Evolutionary conservation across 2,888 invertebrate species (phyloP).

Genomic region (Drosophila tanythrix): DNA sequence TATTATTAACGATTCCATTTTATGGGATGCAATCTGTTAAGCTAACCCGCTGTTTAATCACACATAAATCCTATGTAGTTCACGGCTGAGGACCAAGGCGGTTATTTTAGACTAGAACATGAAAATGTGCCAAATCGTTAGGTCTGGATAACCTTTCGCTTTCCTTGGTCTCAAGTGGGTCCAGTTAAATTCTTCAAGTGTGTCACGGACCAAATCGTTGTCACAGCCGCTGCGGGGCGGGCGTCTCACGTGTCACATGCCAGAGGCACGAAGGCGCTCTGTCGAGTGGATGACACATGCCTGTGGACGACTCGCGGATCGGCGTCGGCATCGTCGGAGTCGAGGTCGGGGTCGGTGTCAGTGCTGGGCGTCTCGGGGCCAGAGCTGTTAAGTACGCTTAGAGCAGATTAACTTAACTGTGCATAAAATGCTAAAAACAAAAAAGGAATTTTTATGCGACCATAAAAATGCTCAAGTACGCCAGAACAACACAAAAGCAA

Average conservation of each 20-base stretch:
- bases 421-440: constrained; percentile 73
- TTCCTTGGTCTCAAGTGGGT: constrained; percentile 57
- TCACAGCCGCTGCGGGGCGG: constrained; percentile 20
- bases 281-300: constrained; percentile 75
- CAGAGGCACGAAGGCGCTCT: constrained; percentile 31
- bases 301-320: constrained; percentile 40
- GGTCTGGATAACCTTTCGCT: constrained; percentile 27
- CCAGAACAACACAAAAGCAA: constrained; percentile 2
- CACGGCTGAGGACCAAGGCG: constrained; percentile 29
- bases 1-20: neutral
- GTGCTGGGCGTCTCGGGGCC: constrained; percentile 31
- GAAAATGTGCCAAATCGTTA: constrained; percentile 51
- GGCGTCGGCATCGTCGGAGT: constrained; percentile 11
- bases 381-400: constrained; percentile 71
- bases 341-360: constrained; percentile 17
- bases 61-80: neutral
- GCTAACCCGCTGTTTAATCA: neutral
- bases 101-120: constrained; percentile 8
- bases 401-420: constrained; percentile 78
- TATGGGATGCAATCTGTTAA: neutral
- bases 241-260: constrained; percentile 71
- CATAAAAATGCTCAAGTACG: constrained; percentile 72
- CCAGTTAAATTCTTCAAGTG: constrained; percentile 43
- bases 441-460: constrained; percentile 67
- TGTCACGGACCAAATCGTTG: constrained; percentile 63